Base-by-base conservation (phyloP, 2,888 invertebrate genomes). In the Orthosia incerta region DNA sequence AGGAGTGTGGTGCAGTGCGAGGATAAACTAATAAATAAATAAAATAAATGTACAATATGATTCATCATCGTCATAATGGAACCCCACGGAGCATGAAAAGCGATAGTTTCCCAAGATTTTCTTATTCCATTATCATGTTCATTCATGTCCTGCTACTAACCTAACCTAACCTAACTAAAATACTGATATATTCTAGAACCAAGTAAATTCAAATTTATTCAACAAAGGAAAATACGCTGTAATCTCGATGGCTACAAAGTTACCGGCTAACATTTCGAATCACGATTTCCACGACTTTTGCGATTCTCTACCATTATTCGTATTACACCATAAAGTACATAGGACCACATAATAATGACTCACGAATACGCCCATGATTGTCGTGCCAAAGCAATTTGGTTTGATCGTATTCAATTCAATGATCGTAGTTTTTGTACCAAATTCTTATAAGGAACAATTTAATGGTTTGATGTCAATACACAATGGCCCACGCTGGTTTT, bases 401-500 rank as follows among this genome's bases (percentile, higher is more conserved):
- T 68, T 12, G 53, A 56, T 56, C 62, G 61, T 80, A 75, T 86
- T 70, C 74, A 75, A 71, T 75, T 73, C 70, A 57, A 67, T 71
- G 72, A 59, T 48, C 65, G 71, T 71, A 48, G 51, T 71, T 86
- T 81, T 71, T 75, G 23, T 74, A 72, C 39, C 50, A 23, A 70
- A 61, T 51, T 76, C 71, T 68, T 77, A 20, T 86, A 81, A 13
- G 82, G 77, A 63, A 74, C 83, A 74, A 74, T 76, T 50, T 50
- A 71, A 75, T 71, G 55, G 26, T 55, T 59, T 31, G 16, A 46
- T 63, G 31, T 45, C 55, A 48, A 45, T 26, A 67, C 45, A 82
- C 62, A 71, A 63, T 82, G 51, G 50, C 15, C 13, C 13, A 15
- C 16, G 26, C 46, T 31, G 46, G 53, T 73, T 81, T 76, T 59